Conservation (phyloP, 2,113 vertebrate species). For the Pseudorectes ferrugineus region DNA sequence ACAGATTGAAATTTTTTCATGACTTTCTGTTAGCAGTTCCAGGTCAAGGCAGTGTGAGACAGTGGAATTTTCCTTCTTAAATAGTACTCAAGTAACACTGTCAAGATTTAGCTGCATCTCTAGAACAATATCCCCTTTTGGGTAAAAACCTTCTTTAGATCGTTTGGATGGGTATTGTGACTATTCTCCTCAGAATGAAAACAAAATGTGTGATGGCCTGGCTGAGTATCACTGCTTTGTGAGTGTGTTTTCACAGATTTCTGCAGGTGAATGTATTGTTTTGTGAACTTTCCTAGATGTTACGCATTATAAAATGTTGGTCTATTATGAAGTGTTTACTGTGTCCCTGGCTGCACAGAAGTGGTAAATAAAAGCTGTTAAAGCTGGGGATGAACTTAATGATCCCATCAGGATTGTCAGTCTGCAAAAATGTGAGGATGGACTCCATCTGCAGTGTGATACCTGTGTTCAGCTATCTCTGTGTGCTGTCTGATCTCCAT, state of each 20-base stretch:
- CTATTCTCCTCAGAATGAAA: background rate
- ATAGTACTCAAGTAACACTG: background rate
- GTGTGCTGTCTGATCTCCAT: background rate
- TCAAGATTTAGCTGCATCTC: background rate
- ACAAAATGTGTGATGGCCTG: background rate
- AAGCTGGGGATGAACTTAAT: background rate
- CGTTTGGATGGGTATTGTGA: background rate
- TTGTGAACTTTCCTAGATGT: background rate
- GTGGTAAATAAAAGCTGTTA: background rate
- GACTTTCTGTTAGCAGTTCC: background rate
- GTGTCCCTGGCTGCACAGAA: background rate
- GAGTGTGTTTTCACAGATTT: background rate
- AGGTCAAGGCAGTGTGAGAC: background rate
- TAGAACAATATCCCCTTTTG: background rate
- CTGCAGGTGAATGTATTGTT: background rate
- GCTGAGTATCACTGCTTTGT: background rate
- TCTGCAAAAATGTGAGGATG: background rate
- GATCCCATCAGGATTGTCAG: background rate
- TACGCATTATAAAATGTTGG: background rate
- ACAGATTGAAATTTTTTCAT: background rate
- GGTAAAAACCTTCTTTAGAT: background rate
- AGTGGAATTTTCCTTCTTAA: background rate
- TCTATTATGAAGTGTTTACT: background rate
- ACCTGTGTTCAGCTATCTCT: background rate
- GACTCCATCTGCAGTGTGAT: background rate